Percentiles rank a stretch among this genome's conserved stretches.
Conservation (phyloP, 2,888 invertebrate species). For the Drosophila macrospina region DNA sequence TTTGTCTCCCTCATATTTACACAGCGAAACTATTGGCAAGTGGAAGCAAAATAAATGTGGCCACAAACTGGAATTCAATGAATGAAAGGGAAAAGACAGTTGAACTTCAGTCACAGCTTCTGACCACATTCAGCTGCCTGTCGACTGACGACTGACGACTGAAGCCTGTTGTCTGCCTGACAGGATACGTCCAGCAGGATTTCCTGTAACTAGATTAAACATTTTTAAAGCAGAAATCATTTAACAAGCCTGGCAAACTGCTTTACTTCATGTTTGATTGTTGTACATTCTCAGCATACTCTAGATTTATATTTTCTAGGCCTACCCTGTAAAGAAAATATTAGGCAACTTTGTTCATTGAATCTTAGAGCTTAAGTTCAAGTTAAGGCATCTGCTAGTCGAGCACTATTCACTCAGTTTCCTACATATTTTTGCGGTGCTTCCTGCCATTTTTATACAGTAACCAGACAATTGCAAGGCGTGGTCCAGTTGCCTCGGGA, state of each 20-base stretch:
- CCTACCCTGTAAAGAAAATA: not conserved
- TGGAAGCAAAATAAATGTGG: constrained; percentile 56
- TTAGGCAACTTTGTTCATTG: too few species aligned
- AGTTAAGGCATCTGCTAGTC: not conserved
- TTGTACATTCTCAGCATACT: not conserved
- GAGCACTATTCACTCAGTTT: not conserved
- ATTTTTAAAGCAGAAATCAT: constrained; percentile 3
- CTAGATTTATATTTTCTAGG: not conserved
- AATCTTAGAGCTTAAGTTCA: too few species aligned
- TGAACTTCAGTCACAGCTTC: constrained; percentile 13
- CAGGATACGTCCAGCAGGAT: not conserved
- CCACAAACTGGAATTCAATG: constrained; percentile 39
- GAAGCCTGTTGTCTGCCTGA: not conserved
- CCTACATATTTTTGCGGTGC: not conserved
- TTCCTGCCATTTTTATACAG: constrained; percentile 24
- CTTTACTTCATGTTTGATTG: not conserved
- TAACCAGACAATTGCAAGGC: constrained; percentile 51
- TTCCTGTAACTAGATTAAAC: constrained; percentile 7
- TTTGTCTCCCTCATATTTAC: constrained; percentile 17
- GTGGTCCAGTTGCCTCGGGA: not conserved
- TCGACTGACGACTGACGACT: not conserved
- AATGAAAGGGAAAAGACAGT: constrained; percentile 5
- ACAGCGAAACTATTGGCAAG: constrained; percentile 36
- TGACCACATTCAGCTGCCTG: constrained; percentile 18
- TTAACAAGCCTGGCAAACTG: not conserved